Base-by-base conservation (phyloP, 2,113 vertebrate species). In the Rhinopomastus cyanomelas region DNA sequence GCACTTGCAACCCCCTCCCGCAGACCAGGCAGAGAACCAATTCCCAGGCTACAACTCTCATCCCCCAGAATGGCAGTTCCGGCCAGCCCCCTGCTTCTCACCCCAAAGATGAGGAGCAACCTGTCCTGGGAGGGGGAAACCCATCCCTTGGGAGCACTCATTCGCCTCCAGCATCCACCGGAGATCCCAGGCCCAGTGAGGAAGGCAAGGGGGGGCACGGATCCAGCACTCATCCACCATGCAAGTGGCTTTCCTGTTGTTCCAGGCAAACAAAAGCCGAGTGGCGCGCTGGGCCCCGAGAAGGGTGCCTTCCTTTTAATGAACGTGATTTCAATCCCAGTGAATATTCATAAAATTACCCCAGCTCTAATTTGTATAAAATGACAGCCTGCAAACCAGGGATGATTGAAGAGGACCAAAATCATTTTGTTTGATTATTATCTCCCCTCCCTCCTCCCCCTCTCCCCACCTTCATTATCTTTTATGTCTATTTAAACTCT, bases 341-440 rank as follows among this genome's bases (percentile, higher is more conserved):
- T 97, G 97, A 98, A 98, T 98, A 98, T 98, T 97, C 97, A 98
- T 97, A 97, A 97, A 95, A 97, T 97, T 97, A 97, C 94, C 95
- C 87, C 56, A 10, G 94, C 95, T 97, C 96, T 97, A 96, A 97
- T 98, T 97, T 98, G 96, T 97, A 97, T 96, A 97, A 97, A 97
- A 97, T 97, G 95, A 97, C 97, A 97, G 96, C 91, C 96, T 96
- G 93, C 95, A 97, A 92, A 96, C 96, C 94, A 95, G 85, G 89
- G 69, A 94, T 97, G 96, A 96, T 90, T 96, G 96, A 97, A 97
- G 96, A 97, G 96, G 91, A 92, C 95, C 85, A 91, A 93, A 96
- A 96, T 96, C 77, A 97, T 97, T 97, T 96, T 96, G 95, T 97
- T 97, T 98, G 97, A 98, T 98, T 98, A 96, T 96, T 96, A 91